Base-by-base conservation (phyloP, 2,888 invertebrate genomes). In the Ceraclea dissimilis region DNA sequence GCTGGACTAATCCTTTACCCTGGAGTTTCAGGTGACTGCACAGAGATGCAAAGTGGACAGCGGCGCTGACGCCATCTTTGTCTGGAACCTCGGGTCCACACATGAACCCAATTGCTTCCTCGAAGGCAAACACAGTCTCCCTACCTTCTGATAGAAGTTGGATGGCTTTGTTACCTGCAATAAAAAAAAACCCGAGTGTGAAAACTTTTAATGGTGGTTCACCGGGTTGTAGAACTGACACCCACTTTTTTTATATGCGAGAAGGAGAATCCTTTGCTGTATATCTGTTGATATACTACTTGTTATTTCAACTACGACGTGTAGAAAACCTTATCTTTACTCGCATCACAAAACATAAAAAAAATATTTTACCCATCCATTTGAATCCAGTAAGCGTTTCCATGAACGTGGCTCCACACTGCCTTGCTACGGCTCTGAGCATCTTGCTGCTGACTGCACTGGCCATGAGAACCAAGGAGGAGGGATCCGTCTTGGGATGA, bases 81-180 rank as follows among this genome's bases (percentile, higher is more conserved):
- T 99, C 99, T 2, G 95, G 77, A 2, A 97, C 93, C 4, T 76
- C 75, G 2, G 83, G 79, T n/a, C 89, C 88, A 68, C 91, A 90
- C 97, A 99, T 97, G 69, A 91, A 98, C 0, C 97, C 99, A 67
- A 99, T 97, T 1, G 98, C 97, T 74, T 99, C 99, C 70, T 99
- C 99, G 72, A 90, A 99, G 1, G 96, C 95, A 72, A 97, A 94
- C 52, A 99, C 70, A 0, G 96, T 90, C 10, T 76, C 72, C 65
- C 91, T 90, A 22, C 85, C 88, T 54, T 85, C 72, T 56, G 81
- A 74, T 33, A 85, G 71, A 54, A 95, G 72, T 5, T 93, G 83
- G 26, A 85, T 75, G 0, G 90, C 81, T 66, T 82, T 82, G 71
- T 97, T 98, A 4, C 83, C 83, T 83, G 67, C 64, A 64, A 21